Conservation (phyloP, 2,888 invertebrate species). For the Aleiodes testaceus region DNA sequence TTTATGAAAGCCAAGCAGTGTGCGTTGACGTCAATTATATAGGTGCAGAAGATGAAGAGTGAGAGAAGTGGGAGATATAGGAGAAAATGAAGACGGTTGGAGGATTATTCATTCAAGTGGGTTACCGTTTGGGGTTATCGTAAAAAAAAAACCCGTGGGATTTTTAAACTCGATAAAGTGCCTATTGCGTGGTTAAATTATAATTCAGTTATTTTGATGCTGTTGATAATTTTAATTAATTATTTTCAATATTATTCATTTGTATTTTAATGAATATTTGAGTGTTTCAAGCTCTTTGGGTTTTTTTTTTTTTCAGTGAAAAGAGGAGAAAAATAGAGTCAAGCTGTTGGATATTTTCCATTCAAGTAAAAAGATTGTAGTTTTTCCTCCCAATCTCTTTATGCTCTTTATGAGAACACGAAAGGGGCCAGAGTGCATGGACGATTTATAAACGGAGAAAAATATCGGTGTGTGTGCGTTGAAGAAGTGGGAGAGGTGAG, state of each 20-base stretch:
- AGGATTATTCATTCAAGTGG: constrained; percentile 15
- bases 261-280: neutral
- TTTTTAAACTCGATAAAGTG: constrained; percentile 17
- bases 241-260: too few relatives aligned
- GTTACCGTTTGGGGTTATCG: constrained; percentile 14
- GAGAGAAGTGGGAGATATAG: constrained; percentile 14
- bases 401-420: constrained; percentile 23
- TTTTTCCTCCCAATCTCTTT: constrained; percentile 22
- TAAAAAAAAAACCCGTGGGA: constrained; percentile 9
- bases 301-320: neutral
- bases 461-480: constrained; percentile 33
- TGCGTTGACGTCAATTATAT: constrained; percentile 72
- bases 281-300: neutral
- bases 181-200: neutral
- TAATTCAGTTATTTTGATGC: neutral
- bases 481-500: constrained; percentile 64
- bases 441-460: constrained; percentile 47
- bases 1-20: constrained; percentile 71
- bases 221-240: neutral
- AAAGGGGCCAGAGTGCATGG: constrained; percentile 52
- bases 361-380: constrained; percentile 1
- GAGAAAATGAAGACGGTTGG: constrained; percentile 14
- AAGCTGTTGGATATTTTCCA: neutral
- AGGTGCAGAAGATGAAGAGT: constrained; percentile 58
- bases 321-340: neutral